Conservation (phyloP, 1,140 invertebrate species). For the Stenopsyche tienmushanensis region DNA sequence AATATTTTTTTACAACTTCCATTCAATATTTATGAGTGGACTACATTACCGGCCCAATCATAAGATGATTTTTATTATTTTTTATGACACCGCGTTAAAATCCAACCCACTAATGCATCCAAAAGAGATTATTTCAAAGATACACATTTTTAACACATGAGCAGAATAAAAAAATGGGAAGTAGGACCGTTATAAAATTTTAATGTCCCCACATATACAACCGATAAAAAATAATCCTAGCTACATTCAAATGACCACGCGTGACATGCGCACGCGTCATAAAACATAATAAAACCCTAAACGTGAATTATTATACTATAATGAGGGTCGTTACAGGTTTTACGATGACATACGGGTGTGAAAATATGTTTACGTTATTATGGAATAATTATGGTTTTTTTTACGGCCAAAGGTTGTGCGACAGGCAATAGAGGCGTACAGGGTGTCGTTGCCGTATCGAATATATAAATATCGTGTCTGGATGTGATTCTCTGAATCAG, state of each 20-base stretch:
- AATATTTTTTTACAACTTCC: too few species aligned
- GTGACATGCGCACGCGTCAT: not conserved
- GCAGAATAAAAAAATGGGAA: too few species aligned
- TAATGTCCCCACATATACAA: too few species aligned
- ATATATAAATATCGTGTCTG: not conserved
- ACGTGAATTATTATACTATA: not conserved
- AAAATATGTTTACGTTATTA: not conserved
- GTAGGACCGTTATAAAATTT: too few species aligned
- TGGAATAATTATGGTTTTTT: not conserved
- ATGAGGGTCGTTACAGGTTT: not conserved
- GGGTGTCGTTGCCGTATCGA: not conserved
- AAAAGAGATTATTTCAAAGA: too few species aligned
- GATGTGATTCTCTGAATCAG: slow-evolving; percentile 4
- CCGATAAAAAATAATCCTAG: not conserved
- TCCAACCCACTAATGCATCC: too few species aligned
- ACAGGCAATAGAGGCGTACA: not conserved
- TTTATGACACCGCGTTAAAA: too few species aligned
- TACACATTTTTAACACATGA: too few species aligned
- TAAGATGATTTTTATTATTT: too few species aligned
- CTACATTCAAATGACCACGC: not conserved
- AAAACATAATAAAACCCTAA: not conserved
- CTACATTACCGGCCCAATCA: too few species aligned
- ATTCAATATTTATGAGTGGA: too few species aligned
- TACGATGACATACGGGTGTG: not conserved
- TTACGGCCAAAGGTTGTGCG: too few species aligned